These are phyloP conservation scores for Globicephala melas DNA, from an alignment of 2,113 vertebrate species.

Conservation along the genomic window DNA sequence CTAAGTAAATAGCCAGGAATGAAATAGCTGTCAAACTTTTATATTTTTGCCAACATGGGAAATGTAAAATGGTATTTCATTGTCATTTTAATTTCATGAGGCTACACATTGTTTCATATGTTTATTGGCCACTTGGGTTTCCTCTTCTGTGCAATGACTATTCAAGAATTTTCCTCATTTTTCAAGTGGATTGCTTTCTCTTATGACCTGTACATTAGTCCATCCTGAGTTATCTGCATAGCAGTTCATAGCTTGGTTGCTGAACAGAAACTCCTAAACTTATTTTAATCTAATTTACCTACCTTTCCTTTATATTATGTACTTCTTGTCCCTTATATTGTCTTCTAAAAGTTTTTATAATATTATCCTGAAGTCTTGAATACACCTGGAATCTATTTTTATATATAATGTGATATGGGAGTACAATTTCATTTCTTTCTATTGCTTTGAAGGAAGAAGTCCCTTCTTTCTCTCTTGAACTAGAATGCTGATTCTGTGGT, in stretches of 20 bases:
- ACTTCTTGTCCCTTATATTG: background rate
- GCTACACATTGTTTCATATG: background rate
- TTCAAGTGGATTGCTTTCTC: slow-evolving; percentile 23
- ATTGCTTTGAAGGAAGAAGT: background rate
- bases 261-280: background rate
- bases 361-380: background rate
- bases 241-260: background rate
- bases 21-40: background rate
- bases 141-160: background rate
- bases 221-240: background rate
- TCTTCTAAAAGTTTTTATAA: background rate
- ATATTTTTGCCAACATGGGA: background rate
- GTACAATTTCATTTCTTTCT: background rate
- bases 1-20: background rate
- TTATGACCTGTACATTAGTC: background rate
- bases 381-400: background rate
- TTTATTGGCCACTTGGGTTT: slow-evolving; percentile 9
- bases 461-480: background rate
- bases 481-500: background rate
- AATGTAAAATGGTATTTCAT: background rate
- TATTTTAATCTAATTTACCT: background rate
- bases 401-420: background rate
- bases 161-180: slow-evolving; percentile 9
- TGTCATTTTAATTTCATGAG: slow-evolving; percentile 28
- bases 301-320: background rate